Evolutionary conservation across 2,797 vertebrate species (phyloP).

Genomic region (Gymnothorax reevesii): DNA sequence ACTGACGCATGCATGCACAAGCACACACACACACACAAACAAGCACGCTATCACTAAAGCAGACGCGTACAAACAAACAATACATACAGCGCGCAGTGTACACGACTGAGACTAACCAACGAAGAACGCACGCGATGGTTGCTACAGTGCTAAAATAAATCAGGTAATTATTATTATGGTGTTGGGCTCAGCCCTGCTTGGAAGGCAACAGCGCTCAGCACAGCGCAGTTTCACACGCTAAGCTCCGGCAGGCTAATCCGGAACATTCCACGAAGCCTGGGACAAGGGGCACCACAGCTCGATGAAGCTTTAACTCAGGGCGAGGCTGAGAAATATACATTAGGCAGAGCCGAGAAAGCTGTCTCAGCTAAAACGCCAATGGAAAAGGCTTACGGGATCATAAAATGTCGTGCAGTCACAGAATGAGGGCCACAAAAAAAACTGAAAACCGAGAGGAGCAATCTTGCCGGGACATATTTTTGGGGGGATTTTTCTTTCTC

Average conservation of each 20-base stretch:
- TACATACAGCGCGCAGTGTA: neutral
- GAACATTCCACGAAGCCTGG: constrained; percentile 33
- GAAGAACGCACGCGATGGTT: neutral
- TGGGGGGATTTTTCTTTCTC: constrained; percentile 27
- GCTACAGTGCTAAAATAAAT: neutral
- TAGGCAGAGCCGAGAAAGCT: neutral
- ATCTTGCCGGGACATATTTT: constrained; percentile 44
- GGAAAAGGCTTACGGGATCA: constrained; percentile 28
- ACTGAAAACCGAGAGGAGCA: constrained; percentile 39
- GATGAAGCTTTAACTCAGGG: neutral
- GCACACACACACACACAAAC: neutral
- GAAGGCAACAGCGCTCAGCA: neutral
- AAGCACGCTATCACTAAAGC: neutral
- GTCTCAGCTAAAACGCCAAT: constrained; percentile 44
- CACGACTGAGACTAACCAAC: neutral
- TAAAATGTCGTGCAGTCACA: constrained; percentile 30
- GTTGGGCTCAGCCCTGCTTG: neutral
- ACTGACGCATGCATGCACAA: neutral
- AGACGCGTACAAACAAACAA: constrained; percentile 12
- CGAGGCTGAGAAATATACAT: neutral
- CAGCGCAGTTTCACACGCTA: neutral
- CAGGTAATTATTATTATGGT: neutral
- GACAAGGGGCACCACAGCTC: neutral
- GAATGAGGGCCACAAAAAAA: constrained; percentile 40
- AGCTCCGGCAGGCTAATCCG: constrained; percentile 16